Conservation (phyloP, 2,888 invertebrate species). For the Eugnorisma glareosa region DNA sequence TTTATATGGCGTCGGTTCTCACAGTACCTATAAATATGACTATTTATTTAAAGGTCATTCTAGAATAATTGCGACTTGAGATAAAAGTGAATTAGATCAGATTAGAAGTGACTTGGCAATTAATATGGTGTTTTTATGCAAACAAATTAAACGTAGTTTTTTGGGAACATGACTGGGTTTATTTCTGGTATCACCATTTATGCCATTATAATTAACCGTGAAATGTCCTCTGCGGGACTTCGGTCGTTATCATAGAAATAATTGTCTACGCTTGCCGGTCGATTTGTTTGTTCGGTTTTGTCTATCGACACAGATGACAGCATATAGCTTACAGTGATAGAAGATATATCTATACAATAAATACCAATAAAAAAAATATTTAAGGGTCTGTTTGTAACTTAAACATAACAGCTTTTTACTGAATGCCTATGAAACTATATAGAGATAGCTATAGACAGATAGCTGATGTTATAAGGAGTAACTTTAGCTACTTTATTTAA, state of each 20-base stretch:
- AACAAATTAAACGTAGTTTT: constrained; percentile 3
- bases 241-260: background rate
- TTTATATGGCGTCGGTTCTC: constrained; percentile 67
- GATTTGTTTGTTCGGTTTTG: background rate
- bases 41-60: constrained; percentile 73
- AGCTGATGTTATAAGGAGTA: too few species aligned
- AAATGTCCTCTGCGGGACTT: constrained; percentile 12
- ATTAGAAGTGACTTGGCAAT: constrained; percentile 60
- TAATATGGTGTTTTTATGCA: constrained; percentile 39
- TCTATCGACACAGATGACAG: background rate
- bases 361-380: too few species aligned
- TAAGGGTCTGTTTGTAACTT: too few species aligned
- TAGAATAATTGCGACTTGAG: constrained; percentile 65
- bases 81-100: constrained; percentile 66
- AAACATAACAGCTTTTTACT: too few species aligned
- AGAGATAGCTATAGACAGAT: too few species aligned
- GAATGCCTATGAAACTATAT: too few species aligned
- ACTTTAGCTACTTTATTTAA: too few species aligned
- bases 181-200: constrained; percentile 9
- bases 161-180: background rate
- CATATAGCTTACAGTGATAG: background rate
- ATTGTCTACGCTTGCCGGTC: background rate
- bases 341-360: background rate
- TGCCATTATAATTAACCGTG: constrained; percentile 1
- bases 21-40: constrained; percentile 70